Evolutionary conservation across 2,797 vertebrate genomes (phyloP), one percentile per base, ranked within the genome.

Genomic region (Oreortyx pictus): DNA sequence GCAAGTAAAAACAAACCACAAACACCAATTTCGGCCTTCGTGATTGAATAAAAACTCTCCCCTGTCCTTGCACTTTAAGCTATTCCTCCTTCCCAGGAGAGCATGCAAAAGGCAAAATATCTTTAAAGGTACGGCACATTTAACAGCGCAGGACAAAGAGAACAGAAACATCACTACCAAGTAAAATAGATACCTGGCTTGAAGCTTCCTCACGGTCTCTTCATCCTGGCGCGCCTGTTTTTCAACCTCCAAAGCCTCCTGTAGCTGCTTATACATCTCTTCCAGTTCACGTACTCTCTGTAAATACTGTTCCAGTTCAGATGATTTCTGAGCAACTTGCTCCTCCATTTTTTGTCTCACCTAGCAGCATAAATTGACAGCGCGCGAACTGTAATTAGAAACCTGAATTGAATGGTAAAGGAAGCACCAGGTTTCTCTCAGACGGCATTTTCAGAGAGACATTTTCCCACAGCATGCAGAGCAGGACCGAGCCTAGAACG

Each of bases 301-400:
- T 90, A 99, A 97, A 94, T 99, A 99, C 97, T 99, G 98, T 85
- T 99, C 98, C 97, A 99, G 97, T 96, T 99, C 99, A 3, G 97
- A 98, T 41, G 99, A 99, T 95, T 99, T 99, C 97, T 99, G 98
- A 25, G 99, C 99, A 89, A 99, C 98, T 96, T 99, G 98, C 92
- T 98, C 98, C 96, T 99, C 99, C 98, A 99, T 99, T 96, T 99
- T 97, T 95, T 98, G 98, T 54, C 99, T 98, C 66, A 99, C 98
- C 99, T 99, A 95, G 61, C 14, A 92, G 76, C 31, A 88, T 4
- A 88, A 96, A 92, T 89, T 44, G 29, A 88, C 50, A 41, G 79
- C 18, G 6, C 3, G 44, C 91, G 11, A 41, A 41, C 13, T 14
- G 13, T 41, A 41, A 41, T 41, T 41, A 13, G 39, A 41, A 41